Base-by-base conservation (phyloP, 2,888 invertebrate genomes). In the Melieria omissa region DNA sequence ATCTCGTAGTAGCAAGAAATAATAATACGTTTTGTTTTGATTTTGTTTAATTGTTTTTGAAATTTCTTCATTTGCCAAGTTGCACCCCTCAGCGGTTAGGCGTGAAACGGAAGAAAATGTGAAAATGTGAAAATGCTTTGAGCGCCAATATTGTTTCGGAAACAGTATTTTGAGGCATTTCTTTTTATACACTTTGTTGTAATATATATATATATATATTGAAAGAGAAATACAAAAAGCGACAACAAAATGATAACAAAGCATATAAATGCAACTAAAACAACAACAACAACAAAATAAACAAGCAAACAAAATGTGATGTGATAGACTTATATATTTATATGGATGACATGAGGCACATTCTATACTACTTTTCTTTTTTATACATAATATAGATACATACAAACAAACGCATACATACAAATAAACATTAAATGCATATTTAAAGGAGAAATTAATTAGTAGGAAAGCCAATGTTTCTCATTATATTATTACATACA, bases 261-360 rank as follows among this genome's bases (percentile, higher is more conserved):
- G 46, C 58, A 75, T n/a, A n/a, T n/a, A 73, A 29, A 29, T 60
- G 72, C 49, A 44, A 63, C n/a, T n/a, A n/a, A n/a, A n/a, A n/a
- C 72, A 70, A 71, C 74, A 41, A 71, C 74, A n/a, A 71, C 72
- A 45, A 29, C 29, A 29, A 70, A 71, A 72, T 55, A 70, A 68
- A 57, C 46, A 71, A 75, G 65, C 55, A 65, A 74, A 80, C 81
- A 81, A 84, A 82, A 85, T 85, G 84, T 85, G 84, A 84, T 84
- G 85, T 84, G 84, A 84, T 84, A 84, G 84, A 84, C 84, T 84
- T 84, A 83, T 75, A 77, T 77, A 79, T 77, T 78, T 77, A 76
- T 84, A 85, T 84, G 84, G 85, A 85, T 85, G 85, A 84, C 71
- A 84, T 85, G 84, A 84, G 85, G 84, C 84, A 84, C 76, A 84